Conservation (phyloP, 2,797 vertebrate genomes). For the Enteromius mattozi region DNA sequence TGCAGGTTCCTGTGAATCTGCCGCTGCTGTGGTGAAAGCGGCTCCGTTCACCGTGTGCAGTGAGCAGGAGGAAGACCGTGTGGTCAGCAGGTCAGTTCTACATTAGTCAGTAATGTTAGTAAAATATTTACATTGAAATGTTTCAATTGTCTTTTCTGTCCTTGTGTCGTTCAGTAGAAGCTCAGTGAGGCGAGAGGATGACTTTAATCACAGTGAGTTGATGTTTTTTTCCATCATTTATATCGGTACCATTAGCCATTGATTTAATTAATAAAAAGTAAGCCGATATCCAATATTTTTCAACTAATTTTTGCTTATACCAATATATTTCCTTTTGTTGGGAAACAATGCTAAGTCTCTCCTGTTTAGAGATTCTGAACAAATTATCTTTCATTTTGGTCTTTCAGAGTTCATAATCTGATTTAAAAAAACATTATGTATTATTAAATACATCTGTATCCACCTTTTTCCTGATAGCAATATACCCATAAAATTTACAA, state of each 20-base stretch:
- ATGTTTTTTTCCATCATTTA: not conserved
- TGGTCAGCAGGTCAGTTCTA: slow-evolving; percentile 29
- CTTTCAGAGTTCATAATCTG: too few relatives aligned
- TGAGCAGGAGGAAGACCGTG: slow-evolving; percentile 36
- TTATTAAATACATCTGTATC: too few relatives aligned
- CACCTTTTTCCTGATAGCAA: too few relatives aligned
- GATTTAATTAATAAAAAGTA: not conserved
- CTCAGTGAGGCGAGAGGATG: slow-evolving; percentile 18
- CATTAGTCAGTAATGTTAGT: not conserved
- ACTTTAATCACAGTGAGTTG: slow-evolving; percentile 39
- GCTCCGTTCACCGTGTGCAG: slow-evolving; percentile 54
- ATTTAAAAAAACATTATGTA: too few relatives aligned
- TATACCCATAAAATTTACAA: too few relatives aligned
- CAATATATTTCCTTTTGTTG: too few relatives aligned
- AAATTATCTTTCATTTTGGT: too few relatives aligned
- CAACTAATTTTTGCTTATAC: too few relatives aligned
- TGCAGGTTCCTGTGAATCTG: slow-evolving; percentile 9
- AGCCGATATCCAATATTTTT: too few relatives aligned
- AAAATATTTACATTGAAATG: not conserved
- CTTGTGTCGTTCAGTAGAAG: not conserved
- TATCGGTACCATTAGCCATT: not conserved
- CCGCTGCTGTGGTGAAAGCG: not conserved
- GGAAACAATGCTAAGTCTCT: too few relatives aligned
- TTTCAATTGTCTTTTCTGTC: too few relatives aligned
- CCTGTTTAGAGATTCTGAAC: too few relatives aligned